Evolutionary conservation across 2,113 vertebrate species (phyloP).

Genomic region (Gobiocypris rarus): DNA sequence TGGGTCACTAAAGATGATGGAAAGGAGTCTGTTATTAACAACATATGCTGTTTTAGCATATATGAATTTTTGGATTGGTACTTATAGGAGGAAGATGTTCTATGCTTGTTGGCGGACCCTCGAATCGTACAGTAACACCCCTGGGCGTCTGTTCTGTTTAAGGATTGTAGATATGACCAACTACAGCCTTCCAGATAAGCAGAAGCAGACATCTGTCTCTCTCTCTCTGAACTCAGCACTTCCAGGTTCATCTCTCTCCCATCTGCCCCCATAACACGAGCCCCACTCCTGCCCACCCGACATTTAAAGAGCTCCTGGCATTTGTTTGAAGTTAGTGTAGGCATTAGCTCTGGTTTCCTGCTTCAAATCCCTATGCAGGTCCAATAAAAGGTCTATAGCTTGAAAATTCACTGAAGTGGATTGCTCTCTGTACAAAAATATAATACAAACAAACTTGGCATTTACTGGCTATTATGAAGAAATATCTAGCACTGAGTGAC

Average conservation of each 20-base stretch:
- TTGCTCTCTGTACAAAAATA: slow-evolving; percentile 63
- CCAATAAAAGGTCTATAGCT: slow-evolving; percentile 73
- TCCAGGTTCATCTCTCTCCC: slow-evolving; percentile 63
- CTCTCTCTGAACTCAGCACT: slow-evolving; percentile 55
- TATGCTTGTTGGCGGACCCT: slow-evolving; percentile 35
- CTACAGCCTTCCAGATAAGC: slow-evolving; percentile 38
- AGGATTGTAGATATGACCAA: slow-evolving; percentile 35
- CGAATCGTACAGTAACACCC: slow-evolving; percentile 26
- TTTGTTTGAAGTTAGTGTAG: slow-evolving; percentile 77
- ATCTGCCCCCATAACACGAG: slow-evolving; percentile 61
- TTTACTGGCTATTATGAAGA: slow-evolving; percentile 52
- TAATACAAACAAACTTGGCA: slow-evolving; percentile 67
- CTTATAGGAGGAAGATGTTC: background rate
- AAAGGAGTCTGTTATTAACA: slow-evolving; percentile 17
- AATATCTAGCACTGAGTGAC: slow-evolving; percentile 27
- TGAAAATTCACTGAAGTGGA: slow-evolving; percentile 67
- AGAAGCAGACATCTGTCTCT: slow-evolving; percentile 45
- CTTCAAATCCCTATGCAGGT: slow-evolving; percentile 75
- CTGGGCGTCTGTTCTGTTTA: slow-evolving; percentile 49
- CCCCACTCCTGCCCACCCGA: slow-evolving; percentile 57
- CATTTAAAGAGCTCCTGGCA: slow-evolving; percentile 77
- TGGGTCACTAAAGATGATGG: slow-evolving; percentile 14
- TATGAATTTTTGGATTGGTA: background rate
- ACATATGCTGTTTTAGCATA: slow-evolving; percentile 22
- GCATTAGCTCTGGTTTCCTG: slow-evolving; percentile 80